These are phyloP conservation scores for Oasisia sp. DNA, from an alignment of 2,888 invertebrate genomes.

Conservation along the genomic window DNA sequence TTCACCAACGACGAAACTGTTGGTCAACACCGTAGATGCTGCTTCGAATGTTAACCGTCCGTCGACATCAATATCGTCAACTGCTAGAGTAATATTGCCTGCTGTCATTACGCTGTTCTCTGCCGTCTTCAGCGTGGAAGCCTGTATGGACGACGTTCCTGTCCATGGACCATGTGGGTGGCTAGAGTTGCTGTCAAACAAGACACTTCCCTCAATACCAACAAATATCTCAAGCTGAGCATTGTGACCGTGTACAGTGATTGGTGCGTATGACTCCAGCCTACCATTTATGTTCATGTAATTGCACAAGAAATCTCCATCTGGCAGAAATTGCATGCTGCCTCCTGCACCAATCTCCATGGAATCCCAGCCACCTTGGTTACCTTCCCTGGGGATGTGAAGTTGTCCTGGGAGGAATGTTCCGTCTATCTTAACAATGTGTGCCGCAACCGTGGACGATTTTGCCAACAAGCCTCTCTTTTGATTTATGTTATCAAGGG, in stretches of 20 bases:
- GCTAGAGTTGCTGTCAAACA: not conserved
- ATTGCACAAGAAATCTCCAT: not conserved
- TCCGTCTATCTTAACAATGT: not conserved
- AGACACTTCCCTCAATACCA: not conserved
- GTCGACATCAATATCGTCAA: not conserved
- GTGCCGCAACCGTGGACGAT: constrained; percentile 7
- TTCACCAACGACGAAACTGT: not conserved
- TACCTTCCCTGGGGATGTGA: not conserved
- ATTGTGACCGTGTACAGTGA: not conserved
- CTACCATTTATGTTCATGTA: not conserved
- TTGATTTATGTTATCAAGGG: not conserved
- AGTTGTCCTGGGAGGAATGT: constrained; percentile 17
- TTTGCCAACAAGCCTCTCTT: not conserved
- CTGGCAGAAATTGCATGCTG: not conserved
- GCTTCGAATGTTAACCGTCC: not conserved
- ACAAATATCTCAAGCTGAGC: not conserved
- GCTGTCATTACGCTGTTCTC: not conserved
- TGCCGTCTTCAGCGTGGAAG: not conserved
- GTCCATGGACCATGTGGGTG: constrained; percentile 14
- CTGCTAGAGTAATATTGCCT: not conserved
- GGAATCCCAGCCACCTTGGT: not conserved
- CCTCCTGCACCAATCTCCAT: not conserved
- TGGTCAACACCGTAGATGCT: not conserved
- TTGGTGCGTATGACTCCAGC: not conserved
- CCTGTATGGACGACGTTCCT: not conserved